Conservation (phyloP, 2,113 vertebrate genomes). For the Cranoglanis bouderius region DNA sequence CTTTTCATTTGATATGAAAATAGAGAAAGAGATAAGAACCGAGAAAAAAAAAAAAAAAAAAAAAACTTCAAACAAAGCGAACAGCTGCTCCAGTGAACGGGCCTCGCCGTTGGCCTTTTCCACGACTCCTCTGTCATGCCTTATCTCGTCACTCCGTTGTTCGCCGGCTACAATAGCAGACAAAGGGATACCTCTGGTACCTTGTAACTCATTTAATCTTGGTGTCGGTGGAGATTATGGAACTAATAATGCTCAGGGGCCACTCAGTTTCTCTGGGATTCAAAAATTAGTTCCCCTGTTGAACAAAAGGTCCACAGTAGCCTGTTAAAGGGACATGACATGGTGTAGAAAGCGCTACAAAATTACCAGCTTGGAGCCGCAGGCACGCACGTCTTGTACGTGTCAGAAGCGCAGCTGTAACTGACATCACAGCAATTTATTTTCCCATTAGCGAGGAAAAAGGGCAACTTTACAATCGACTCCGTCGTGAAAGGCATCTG, state of each 20-base stretch:
- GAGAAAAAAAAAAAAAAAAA: background rate
- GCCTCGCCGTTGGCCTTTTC: slow-evolving; percentile 36
- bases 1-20: slow-evolving; percentile 19
- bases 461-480: slow-evolving; percentile 38
- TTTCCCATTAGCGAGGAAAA: slow-evolving; percentile 56
- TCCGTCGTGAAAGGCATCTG: slow-evolving; percentile 14
- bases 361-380: slow-evolving; percentile 39
- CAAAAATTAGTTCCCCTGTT: slow-evolving; percentile 43
- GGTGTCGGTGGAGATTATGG: slow-evolving; percentile 37
- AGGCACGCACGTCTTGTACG: slow-evolving; percentile 21
- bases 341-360: slow-evolving; percentile 34
- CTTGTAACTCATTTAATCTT: slow-evolving; percentile 56
- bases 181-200: slow-evolving; percentile 46
- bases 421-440: slow-evolving; percentile 54
- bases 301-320: slow-evolving; percentile 42
- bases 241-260: slow-evolving; percentile 32
- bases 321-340: slow-evolving; percentile 44
- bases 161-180: slow-evolving; percentile 39
- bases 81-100: slow-evolving; percentile 18
- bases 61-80: slow-evolving; percentile 33
- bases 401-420: slow-evolving; percentile 7
- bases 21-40: slow-evolving; percentile 10
- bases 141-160: slow-evolving; percentile 46
- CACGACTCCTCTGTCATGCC: slow-evolving; percentile 36
- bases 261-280: slow-evolving; percentile 26